These are phyloP conservation scores for Euspilapteryx auroguttella DNA, from an alignment of 2,888 invertebrate genomes.

Conservation along the genomic window DNA sequence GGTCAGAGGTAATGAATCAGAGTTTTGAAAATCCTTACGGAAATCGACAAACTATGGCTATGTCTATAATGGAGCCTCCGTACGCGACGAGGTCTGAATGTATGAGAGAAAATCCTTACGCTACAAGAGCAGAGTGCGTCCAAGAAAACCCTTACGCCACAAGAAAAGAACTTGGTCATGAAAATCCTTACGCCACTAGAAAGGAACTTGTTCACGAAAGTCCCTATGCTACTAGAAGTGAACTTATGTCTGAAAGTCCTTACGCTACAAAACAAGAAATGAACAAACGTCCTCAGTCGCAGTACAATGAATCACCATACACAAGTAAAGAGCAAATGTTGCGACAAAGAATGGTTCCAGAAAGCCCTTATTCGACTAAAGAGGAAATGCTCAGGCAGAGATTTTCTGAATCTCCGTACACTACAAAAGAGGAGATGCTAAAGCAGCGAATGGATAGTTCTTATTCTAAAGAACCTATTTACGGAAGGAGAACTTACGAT, in stretches of 20 bases:
- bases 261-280: conserved; percentile 25
- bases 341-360: conserved; percentile 32
- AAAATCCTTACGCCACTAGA: conserved; percentile 17
- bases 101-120: conserved; percentile 6
- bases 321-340: conserved; percentile 48
- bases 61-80: conserved; percentile 39
- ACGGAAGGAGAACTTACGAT: conserved; percentile 46
- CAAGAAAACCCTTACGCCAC: conserved; percentile 12
- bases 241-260: conserved; percentile 6
- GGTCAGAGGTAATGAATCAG: conserved; percentile 42
- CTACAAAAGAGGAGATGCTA: conserved; percentile 48
- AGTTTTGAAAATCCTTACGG: conserved; percentile 48
- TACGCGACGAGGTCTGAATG: conserved; percentile 11
- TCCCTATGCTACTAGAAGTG: conserved; percentile 5
- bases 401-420: conserved; percentile 53
- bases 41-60: conserved; percentile 19
- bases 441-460: conserved; percentile 42
- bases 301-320: conserved; percentile 44
- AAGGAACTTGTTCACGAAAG: conserved; percentile 4
- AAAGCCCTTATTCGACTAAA: conserved; percentile 48
- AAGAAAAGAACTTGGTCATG: conserved; percentile 28
- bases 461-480: conserved; percentile 30
- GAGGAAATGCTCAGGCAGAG: conserved; percentile 54
- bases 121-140: conserved; percentile 4
- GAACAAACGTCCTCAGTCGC: conserved; percentile 32